These are phyloP conservation scores for Excalfactoria chinensis DNA, from an alignment of 2,113 vertebrate species.

Conservation along the genomic window DNA sequence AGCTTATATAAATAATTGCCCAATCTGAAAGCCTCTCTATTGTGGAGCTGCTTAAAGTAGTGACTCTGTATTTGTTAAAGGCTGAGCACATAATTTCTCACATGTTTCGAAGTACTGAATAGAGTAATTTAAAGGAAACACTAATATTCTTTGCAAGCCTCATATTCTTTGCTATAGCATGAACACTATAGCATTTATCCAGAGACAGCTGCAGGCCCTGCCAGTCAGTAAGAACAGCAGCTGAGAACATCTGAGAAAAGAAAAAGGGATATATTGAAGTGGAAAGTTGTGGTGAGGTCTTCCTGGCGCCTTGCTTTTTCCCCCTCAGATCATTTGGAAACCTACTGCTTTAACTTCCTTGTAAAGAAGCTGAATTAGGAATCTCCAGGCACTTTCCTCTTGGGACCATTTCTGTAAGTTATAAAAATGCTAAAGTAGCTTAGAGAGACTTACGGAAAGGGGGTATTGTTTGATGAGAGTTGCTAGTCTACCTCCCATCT, in stretches of 20 bases:
- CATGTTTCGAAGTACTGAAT: slow-evolving; percentile 27
- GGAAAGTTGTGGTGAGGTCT: background rate
- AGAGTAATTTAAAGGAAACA: background rate
- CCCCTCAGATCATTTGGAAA: background rate
- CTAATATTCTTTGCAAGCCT: slow-evolving; percentile 2
- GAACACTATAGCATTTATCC: slow-evolving; percentile 24
- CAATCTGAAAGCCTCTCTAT: background rate
- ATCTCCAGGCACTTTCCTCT: background rate
- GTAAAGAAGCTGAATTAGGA: background rate
- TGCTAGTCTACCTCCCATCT: background rate
- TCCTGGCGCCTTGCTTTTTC: background rate
- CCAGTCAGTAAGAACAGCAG: slow-evolving; percentile 15
- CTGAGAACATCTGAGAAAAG: background rate
- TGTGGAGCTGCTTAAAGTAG: background rate
- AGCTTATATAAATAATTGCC: background rate
- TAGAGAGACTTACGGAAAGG: background rate
- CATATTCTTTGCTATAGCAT: slow-evolving; percentile 5
- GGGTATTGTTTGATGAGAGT: background rate
- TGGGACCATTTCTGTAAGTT: slow-evolving; percentile 11
- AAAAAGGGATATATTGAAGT: background rate
- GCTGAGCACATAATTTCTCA: background rate
- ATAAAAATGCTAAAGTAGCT: background rate
- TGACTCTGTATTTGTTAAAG: slow-evolving; percentile 3
- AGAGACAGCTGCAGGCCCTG: slow-evolving; percentile 15
- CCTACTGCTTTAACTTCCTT: background rate